These are phyloP conservation scores for Sandelia bainsii DNA, from an alignment of 2,797 vertebrate genomes.

Conservation along the genomic window DNA sequence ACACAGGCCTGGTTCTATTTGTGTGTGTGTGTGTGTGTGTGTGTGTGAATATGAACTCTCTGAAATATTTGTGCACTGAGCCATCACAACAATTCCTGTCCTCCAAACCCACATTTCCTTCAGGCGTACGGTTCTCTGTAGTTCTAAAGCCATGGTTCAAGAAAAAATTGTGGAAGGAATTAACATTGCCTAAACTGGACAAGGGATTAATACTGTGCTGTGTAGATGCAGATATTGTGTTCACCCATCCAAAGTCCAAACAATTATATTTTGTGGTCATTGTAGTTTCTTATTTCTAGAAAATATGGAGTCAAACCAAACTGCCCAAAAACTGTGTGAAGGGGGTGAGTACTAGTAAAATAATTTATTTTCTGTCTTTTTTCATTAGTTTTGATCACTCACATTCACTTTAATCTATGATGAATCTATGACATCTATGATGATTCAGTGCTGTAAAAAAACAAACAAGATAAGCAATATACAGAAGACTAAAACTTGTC, in stretches of 20 bases:
- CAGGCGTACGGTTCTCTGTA: not conserved
- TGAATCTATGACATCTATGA: too few relatives aligned
- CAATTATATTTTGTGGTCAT: not conserved
- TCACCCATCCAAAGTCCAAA: not conserved
- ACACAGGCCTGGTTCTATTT: slow-evolving; percentile 24
- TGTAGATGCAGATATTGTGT: too few relatives aligned
- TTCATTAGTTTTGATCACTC: too few relatives aligned
- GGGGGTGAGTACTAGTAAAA: too few relatives aligned
- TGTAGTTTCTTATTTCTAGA: not conserved
- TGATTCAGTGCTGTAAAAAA: too few relatives aligned
- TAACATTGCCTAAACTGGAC: not conserved
- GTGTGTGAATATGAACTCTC: slow-evolving; percentile 11
- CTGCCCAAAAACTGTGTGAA: too few relatives aligned
- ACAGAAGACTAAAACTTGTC: too few relatives aligned
- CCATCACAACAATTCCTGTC: slow-evolving; percentile 22
- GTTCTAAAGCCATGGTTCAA: slow-evolving; percentile 3
- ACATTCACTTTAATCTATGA: too few relatives aligned
- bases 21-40: slow-evolving; percentile 14
- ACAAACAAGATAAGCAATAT: too few relatives aligned
- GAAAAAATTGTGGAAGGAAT: not conserved
- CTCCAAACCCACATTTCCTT: slow-evolving; percentile 41
- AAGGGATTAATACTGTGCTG: not conserved
- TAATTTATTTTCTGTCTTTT: too few relatives aligned
- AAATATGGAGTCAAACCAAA: not conserved
- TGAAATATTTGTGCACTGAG: slow-evolving; percentile 14